phyloP scores from a whole-genome alignment of 2,888 invertebrate species.

The Phortica okadai region DNA sequence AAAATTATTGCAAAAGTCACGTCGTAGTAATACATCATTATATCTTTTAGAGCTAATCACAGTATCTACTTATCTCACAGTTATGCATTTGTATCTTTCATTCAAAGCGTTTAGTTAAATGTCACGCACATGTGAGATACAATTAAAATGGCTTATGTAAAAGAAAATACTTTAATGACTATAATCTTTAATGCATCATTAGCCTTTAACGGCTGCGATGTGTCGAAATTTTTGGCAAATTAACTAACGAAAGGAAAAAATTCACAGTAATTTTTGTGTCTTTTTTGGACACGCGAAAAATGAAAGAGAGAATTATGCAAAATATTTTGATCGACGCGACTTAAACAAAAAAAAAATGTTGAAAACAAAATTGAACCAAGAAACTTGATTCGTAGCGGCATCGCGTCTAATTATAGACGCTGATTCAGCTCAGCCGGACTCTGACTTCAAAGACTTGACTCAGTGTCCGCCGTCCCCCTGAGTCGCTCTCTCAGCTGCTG shows the following conservation, averaged over 20 bases:
- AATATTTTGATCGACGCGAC: background rate
- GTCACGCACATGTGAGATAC: too few species aligned
- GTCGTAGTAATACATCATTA: too few species aligned
- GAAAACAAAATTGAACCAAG: background rate
- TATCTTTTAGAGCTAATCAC: too few species aligned
- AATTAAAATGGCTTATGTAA: too few species aligned
- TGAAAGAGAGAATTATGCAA: conserved; percentile 26
- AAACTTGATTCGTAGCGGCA: background rate
- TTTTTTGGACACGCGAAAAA: background rate
- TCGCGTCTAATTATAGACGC: conserved; percentile 18
- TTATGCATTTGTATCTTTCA: too few species aligned
- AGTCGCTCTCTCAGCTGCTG: too few species aligned
- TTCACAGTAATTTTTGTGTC: background rate
- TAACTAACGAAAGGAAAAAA: background rate
- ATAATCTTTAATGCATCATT: background rate
- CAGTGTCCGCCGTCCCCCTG: background rate
- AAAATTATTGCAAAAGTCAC: too few species aligned
- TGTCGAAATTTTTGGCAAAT: background rate
- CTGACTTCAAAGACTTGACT: background rate
- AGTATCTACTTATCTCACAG: too few species aligned
- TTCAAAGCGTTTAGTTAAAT: too few species aligned
- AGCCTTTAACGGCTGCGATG: background rate
- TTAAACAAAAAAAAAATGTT: background rate
- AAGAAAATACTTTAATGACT: background rate
- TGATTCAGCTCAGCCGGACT: conserved; percentile 19